A percentile compares a stretch with the other conserved stretches of the same genome.
These are phyloP conservation scores for Sicus ferrugineus DNA, from an alignment of 2,888 invertebrate species.

Conservation along the genomic window DNA sequence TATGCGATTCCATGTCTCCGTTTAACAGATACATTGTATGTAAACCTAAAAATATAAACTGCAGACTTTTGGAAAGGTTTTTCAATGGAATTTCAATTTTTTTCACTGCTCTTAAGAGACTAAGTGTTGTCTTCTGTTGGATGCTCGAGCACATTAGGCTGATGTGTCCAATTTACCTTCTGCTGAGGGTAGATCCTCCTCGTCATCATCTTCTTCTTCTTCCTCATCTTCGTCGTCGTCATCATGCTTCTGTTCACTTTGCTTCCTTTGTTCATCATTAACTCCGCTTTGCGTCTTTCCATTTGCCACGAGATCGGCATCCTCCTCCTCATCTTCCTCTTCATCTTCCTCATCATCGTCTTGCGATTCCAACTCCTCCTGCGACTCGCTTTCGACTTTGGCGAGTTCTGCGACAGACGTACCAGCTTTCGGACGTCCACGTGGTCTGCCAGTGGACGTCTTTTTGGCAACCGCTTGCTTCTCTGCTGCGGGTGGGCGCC, in stretches of 20 bases:
- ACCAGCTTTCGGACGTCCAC: constrained; percentile 52
- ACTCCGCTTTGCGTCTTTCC: constrained; percentile 29
- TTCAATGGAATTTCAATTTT: background rate
- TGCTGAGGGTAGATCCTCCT: background rate
- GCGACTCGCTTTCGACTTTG: constrained; percentile 25
- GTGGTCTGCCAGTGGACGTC: constrained; percentile 50
- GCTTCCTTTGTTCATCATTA: constrained; percentile 12
- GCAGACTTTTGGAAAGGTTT: constrained; percentile 11
- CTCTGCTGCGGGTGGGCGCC: constrained; percentile 40
- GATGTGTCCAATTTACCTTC: background rate
- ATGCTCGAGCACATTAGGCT: background rate
- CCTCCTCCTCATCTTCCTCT: constrained; percentile 11
- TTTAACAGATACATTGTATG: constrained; percentile 13
- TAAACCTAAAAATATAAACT: constrained; percentile 7
- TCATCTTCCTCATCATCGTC: constrained; percentile 35
- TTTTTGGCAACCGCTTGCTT: constrained; percentile 25
- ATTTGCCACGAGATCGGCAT: background rate
- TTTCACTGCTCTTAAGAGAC: constrained; percentile 2
- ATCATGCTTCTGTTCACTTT: constrained; percentile 33
- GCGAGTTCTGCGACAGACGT: constrained; percentile 1
- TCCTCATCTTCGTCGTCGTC: constrained; percentile 34
- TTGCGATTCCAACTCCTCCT: constrained; percentile 30
- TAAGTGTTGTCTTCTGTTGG: background rate
- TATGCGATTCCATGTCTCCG: background rate
- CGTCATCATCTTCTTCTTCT: constrained; percentile 27